Conservation (phyloP, 2,797 vertebrate species). For the Gymnocypris eckloni region DNA sequence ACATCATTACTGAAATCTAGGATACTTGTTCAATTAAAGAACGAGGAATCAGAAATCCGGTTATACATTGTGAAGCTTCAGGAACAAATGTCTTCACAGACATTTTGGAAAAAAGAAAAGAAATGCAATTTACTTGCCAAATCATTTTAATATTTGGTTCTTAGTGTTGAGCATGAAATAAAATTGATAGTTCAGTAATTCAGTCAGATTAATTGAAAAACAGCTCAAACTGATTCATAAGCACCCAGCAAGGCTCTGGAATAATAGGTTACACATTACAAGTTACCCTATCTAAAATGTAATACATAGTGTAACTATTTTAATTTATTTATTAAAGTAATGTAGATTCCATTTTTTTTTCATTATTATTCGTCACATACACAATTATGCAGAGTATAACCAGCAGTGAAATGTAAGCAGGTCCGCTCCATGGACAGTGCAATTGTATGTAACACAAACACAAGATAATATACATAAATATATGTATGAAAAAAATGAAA, state of each 20-base stretch:
- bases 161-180: background rate
- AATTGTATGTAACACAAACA: no score
- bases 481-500: no score
- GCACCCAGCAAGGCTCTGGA: background rate
- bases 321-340: background rate
- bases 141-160: background rate
- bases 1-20: background rate
- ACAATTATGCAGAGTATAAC: no score
- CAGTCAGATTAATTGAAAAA: background rate
- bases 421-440: no score
- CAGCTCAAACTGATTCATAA: background rate
- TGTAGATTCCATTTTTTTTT: no score
- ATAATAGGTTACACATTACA: no score
- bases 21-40: conserved; percentile 20
- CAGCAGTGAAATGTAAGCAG: no score
- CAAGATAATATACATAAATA: no score
- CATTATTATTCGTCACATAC: no score
- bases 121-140: no score
- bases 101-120: background rate
- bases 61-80: background rate
- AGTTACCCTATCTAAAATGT: no score
- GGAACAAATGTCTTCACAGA: no score
- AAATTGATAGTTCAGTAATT: background rate
- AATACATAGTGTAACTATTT: background rate
- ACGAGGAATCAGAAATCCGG: background rate